A percentile compares a stretch with the other conserved stretches of the same genome.
These are phyloP conservation scores for Coenobita brevimanus DNA, from an alignment of 1,140 invertebrate species.

Conservation along the genomic window DNA sequence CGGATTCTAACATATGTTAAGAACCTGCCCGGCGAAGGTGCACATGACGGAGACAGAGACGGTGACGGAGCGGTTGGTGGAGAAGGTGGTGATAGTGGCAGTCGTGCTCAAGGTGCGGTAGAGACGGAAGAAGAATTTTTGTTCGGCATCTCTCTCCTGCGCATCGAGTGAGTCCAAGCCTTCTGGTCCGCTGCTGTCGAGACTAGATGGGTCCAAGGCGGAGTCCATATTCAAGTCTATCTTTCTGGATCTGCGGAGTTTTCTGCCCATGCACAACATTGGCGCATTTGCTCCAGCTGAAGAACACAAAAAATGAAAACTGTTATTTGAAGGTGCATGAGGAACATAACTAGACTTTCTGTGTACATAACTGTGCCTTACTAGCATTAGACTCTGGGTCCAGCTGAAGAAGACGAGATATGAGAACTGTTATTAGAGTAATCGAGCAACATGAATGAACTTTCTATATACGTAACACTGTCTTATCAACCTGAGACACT, in stretches of 20 bases:
- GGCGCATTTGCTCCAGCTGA: neutral
- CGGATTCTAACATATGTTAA: neutral
- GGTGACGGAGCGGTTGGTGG: slow-evolving; percentile 52
- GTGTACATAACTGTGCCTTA: too few species aligned
- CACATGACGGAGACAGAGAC: slow-evolving; percentile 31
- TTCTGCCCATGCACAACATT: neutral
- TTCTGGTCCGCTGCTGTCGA: too few species aligned
- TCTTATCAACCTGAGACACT: too few species aligned
- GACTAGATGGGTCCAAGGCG: too few species aligned
- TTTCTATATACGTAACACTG: too few species aligned
- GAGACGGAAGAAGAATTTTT: slow-evolving; percentile 41
- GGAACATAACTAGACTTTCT: too few species aligned
- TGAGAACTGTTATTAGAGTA: too few species aligned
- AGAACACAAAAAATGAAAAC: neutral
- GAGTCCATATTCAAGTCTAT: neutral
- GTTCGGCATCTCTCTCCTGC: neutral
- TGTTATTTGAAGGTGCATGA: neutral
- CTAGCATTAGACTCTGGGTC: too few species aligned
- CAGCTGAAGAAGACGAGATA: too few species aligned
- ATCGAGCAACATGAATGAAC: too few species aligned
- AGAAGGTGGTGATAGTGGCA: slow-evolving; percentile 42
- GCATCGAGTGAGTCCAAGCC: too few species aligned
- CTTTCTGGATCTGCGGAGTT: neutral
- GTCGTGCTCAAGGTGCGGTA: slow-evolving; percentile 41
- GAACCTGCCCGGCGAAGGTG: neutral